Conservation (phyloP, 1,140 invertebrate species). For the Chlorops oryzae region DNA sequence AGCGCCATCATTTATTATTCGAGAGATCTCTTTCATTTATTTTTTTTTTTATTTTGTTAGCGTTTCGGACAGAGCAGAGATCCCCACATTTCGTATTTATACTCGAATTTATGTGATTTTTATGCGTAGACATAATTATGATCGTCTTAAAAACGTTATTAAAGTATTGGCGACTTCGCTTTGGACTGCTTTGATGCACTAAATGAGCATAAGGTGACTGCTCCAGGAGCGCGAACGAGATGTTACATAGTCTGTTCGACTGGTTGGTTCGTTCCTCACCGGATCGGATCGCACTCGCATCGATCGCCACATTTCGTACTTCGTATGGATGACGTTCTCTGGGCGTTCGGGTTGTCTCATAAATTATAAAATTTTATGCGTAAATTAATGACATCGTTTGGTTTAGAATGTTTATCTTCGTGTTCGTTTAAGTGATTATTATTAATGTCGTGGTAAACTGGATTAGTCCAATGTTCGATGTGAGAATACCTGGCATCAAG, state of each 20-base stretch:
- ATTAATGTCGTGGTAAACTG: slow-evolving; percentile 28
- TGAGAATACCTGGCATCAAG: no score
- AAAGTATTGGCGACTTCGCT: slow-evolving; percentile 4
- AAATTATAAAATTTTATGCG: slow-evolving; percentile 47
- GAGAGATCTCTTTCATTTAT: slow-evolving; percentile 5
- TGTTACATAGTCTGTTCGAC: no score
- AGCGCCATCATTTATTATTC: slow-evolving; percentile 47
- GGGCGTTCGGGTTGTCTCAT: slow-evolving; percentile 27
- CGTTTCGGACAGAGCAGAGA: no score
- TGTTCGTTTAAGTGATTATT: slow-evolving; percentile 25
- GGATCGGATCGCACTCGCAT: no score
- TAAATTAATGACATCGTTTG: slow-evolving; percentile 43
- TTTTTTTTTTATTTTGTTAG: background rate
- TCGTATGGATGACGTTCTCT: no score
- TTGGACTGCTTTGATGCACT: background rate
- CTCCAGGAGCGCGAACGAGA: no score
- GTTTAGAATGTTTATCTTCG: slow-evolving; percentile 7
- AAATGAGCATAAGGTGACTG: no score
- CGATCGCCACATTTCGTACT: no score
- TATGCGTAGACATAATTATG: slow-evolving; percentile 48
- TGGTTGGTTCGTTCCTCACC: no score
- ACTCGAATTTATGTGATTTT: slow-evolving; percentile 47
- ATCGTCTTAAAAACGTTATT: slow-evolving; percentile 23
- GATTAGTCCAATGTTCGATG: slow-evolving; percentile 21
- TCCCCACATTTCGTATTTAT: no score